Base-by-base conservation (phyloP, 1,140 invertebrate genomes). In the Drosophila orosa region DNA sequence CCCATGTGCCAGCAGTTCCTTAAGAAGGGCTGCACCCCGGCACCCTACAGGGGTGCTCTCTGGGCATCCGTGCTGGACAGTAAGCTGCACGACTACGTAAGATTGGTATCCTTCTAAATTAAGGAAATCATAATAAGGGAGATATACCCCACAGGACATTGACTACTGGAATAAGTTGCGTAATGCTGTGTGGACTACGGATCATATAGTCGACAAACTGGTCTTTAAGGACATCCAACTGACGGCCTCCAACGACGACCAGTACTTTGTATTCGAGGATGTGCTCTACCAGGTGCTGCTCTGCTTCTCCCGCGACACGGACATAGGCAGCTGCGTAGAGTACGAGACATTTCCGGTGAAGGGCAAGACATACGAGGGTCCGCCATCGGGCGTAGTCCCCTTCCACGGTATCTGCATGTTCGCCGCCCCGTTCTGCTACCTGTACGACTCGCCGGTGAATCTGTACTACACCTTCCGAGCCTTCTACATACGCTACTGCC, bases 341-440 rank as follows among this genome's bases (percentile, higher is more conserved):
- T 94, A 93, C 57, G 94, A 94, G 54, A 94, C 95, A 0, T 94
- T 95, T 58, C 94, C 94, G 1, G 93, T 95, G 17, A 96, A 96
- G 92, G 95, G 95, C n/a, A 96, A 95, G 90, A 94, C 94, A 39
- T 94, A 94, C 5, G 94, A 94, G 7, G 83, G 94, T 90, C 98
- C 98, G 15, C 98, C 98, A 1, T 98, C 96, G 93, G 98, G 98
- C 6, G 95, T 99, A 17, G 97, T 99, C 80, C 98, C 98, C 8
- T 99, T 98, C 92, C 98, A 99, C 92, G 98, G 98, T 1, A 99
- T 99, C 91, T 96, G 98, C 9, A 99, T 99, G 98, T 98, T 98
- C 93, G 98, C 98, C 52, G 97, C 97, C 0, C 98, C 98, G 8
- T 96, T 99, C 83, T 99, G 98, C 91, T 99, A 98, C 90, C 91